These are phyloP conservation scores for Spisula subtruncata DNA, from an alignment of 2,888 invertebrate species.

Conservation along the genomic window DNA sequence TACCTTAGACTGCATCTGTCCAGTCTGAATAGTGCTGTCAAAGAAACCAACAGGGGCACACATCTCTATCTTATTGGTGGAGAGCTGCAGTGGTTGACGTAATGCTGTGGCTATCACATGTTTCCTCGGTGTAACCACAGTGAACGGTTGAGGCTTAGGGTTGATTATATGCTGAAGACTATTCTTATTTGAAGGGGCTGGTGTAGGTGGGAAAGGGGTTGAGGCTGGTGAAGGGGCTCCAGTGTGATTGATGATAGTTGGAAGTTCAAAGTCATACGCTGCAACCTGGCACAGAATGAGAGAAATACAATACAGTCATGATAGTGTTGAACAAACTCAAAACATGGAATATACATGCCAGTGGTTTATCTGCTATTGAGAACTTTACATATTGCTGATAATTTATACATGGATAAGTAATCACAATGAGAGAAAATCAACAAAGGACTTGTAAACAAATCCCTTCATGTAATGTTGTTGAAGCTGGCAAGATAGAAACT, in stretches of 20 bases:
- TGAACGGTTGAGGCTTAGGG: conserved; percentile 82
- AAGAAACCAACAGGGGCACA: conserved; percentile 80
- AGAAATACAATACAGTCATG: too few relatives aligned
- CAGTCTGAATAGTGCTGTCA: conserved; percentile 75
- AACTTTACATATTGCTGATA: too few relatives aligned
- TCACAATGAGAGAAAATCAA: too few relatives aligned
- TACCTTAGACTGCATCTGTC: conserved; percentile 77
- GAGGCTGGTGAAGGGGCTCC: conserved; percentile 84
- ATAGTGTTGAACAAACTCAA: too few relatives aligned
- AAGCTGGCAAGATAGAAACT: too few relatives aligned
- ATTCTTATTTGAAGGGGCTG: conserved; percentile 83
- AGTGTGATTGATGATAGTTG: conserved; percentile 86
- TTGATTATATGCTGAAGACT: conserved; percentile 85
- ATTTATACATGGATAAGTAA: too few relatives aligned
- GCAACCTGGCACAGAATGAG: conserved; percentile 83
- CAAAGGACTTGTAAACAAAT: too few relatives aligned
- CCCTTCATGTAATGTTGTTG: too few relatives aligned
- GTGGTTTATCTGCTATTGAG: too few relatives aligned
- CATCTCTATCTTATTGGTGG: conserved; percentile 84
- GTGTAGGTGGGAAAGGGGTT: conserved; percentile 83
- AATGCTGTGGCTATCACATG: conserved; percentile 87
- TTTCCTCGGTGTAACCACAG: conserved; percentile 84
- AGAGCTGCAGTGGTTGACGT: conserved; percentile 86
- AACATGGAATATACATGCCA: too few relatives aligned
- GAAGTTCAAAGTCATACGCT: conserved; percentile 87